Evolutionary conservation across 1,140 invertebrate genomes (phyloP).

Genomic region (Drosophila auraria): DNA sequence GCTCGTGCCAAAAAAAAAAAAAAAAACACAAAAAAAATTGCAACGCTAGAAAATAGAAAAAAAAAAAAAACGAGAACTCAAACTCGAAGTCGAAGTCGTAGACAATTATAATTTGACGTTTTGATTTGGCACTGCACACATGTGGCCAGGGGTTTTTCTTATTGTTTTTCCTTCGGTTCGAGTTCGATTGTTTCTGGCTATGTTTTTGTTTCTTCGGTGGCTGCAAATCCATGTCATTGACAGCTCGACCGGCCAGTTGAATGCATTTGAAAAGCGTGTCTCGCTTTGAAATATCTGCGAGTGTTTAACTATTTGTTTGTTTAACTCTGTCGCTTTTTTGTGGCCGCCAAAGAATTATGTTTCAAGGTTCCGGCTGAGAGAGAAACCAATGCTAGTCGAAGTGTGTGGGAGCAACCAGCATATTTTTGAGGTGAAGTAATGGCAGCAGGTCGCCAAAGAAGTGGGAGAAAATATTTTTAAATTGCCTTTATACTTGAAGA

Average conservation of each 20-base stretch:
- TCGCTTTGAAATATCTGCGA: constrained; percentile 19
- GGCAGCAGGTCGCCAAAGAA: neutral
- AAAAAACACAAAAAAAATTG: constrained; percentile 12
- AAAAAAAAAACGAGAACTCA: constrained; percentile 37
- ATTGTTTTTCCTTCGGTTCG: constrained; percentile 33
- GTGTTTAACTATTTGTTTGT: constrained; percentile 65
- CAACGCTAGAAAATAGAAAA: constrained; percentile 11
- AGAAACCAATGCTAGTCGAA: constrained; percentile 14
- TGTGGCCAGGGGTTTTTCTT: constrained; percentile 54
- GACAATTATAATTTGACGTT: constrained; percentile 84
- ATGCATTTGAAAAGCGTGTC: constrained; percentile 35
- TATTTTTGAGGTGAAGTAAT: constrained; percentile 25
- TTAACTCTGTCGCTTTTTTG: constrained; percentile 31
- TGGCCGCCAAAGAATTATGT: constrained; percentile 48
- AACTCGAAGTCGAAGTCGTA: constrained; percentile 37
- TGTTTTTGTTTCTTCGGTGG: constrained; percentile 36
- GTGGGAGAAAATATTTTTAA: constrained; percentile 1
- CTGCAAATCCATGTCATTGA: constrained; percentile 79
- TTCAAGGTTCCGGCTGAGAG: constrained; percentile 54
- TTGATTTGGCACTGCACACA: constrained; percentile 75
- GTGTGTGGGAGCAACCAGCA: constrained; percentile 25
- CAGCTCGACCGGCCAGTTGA: constrained; percentile 46
- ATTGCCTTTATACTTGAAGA: neutral
- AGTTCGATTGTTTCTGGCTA: constrained; percentile 35
- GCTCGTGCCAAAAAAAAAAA: constrained; percentile 61